Conservation (phyloP, 2,797 vertebrate genomes). For the Miichthys miiuy region DNA sequence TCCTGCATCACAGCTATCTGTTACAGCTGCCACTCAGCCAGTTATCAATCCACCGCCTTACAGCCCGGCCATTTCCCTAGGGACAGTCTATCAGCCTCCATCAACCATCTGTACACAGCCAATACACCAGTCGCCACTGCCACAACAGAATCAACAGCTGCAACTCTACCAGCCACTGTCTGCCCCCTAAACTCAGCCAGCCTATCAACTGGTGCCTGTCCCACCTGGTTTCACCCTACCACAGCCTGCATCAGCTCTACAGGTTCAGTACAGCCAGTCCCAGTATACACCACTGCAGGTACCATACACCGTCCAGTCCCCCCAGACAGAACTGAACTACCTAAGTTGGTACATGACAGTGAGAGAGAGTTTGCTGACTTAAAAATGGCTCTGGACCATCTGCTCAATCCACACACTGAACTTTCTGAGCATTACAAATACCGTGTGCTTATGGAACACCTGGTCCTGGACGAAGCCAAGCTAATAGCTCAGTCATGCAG, state of each 20-base stretch:
- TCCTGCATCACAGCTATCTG: too few species aligned
- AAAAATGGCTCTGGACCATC: slow-evolving; percentile 37
- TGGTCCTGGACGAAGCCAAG: slow-evolving; percentile 19
- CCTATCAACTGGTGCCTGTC: not conserved
- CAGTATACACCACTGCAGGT: not conserved
- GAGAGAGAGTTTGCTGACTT: slow-evolving; percentile 30
- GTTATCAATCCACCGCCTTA: too few species aligned
- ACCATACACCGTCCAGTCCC: not conserved
- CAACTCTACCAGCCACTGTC: too few species aligned
- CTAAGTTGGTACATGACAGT: slow-evolving; percentile 17
- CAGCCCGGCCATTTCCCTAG: too few species aligned
- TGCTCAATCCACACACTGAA: slow-evolving; percentile 14
- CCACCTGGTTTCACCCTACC: not conserved
- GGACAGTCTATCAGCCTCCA: too few species aligned
- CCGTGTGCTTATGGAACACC: slow-evolving; percentile 2
- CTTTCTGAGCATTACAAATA: slow-evolving; percentile 38
- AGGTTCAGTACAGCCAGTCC: not conserved
- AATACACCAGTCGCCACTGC: too few species aligned
- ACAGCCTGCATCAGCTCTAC: not conserved
- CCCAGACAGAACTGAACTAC: slow-evolving; percentile 12
- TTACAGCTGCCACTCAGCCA: too few species aligned
- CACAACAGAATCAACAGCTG: too few species aligned
- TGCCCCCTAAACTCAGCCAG: too few species aligned
- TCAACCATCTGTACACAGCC: too few species aligned
- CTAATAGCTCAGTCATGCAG: slow-evolving; percentile 28